Conservation (phyloP, 2,797 vertebrate genomes). For the Bothrops alternatus region DNA sequence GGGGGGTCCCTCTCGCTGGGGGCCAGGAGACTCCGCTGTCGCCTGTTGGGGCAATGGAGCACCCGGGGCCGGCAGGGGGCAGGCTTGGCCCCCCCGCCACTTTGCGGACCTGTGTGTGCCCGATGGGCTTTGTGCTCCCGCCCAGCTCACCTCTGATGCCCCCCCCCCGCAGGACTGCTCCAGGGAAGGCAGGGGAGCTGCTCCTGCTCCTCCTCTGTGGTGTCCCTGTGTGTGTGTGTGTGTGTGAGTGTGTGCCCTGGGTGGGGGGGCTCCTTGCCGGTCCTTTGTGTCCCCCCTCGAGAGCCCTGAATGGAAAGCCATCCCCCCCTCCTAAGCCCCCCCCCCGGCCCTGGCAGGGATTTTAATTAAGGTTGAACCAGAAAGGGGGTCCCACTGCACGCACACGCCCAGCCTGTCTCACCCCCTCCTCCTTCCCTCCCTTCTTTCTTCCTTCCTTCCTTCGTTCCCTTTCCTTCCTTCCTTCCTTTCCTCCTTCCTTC, state of each 20-base stretch:
- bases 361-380: slow-evolving; percentile 53
- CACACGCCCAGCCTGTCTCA: not conserved
- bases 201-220: not conserved
- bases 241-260: not conserved
- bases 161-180: not conserved
- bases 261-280: slow-evolving; percentile 39
- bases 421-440: not conserved
- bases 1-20: not conserved
- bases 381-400: slow-evolving; percentile 5
- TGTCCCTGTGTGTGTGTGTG: not conserved
- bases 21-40: not conserved
- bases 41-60: not conserved
- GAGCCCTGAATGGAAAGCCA: slow-evolving; percentile 66
- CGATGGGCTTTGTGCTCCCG: not conserved
- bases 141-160: not conserved
- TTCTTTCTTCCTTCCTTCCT: no score
- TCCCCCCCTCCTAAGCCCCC: not conserved
- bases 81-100: not conserved
- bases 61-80: not conserved
- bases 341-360: not conserved
- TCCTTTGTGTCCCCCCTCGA: slow-evolving; percentile 69
- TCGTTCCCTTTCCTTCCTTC: no score
- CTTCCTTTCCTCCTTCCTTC: no score
- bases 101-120: not conserved
- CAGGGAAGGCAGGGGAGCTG: not conserved